These are phyloP conservation scores for Ellobius talpinus DNA, from an alignment of 2,113 vertebrate species.

Conservation along the genomic window DNA sequence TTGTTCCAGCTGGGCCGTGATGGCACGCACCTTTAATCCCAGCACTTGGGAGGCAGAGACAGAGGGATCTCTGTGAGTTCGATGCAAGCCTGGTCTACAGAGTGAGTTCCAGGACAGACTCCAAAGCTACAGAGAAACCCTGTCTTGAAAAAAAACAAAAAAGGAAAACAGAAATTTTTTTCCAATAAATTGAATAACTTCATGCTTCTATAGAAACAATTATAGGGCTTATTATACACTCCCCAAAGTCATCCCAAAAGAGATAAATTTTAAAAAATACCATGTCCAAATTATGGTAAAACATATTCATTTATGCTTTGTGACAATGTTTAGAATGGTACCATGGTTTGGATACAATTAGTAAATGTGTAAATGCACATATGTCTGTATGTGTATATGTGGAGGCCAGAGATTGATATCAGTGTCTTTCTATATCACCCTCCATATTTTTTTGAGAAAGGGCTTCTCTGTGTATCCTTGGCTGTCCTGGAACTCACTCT, in stretches of 20 bases:
- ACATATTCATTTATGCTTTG: background rate
- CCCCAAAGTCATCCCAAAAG: background rate
- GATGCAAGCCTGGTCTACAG: no score
- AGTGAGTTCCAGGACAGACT: no score
- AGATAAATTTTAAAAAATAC: conserved; percentile 2
- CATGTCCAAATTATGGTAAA: background rate
- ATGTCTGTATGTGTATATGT: background rate
- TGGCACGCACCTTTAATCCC: no score
- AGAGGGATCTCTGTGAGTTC: no score
- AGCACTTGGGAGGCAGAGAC: no score
- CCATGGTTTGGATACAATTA: background rate
- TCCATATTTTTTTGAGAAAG: no score
- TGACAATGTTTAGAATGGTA: background rate
- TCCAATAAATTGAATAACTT: conserved; percentile 9
- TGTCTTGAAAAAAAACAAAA: no score
- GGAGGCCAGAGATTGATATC: no score
- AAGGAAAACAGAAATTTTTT: background rate
- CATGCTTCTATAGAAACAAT: conserved; percentile 5
- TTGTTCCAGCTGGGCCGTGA: background rate
- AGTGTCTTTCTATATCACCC: no score
- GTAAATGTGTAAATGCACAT: background rate
- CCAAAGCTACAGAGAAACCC: no score
- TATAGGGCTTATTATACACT: background rate
- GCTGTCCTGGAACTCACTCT: background rate
- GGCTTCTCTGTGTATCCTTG: background rate